Percentiles rank a stretch among this genome's conserved stretches.
Evolutionary conservation across 1,140 invertebrate genomes (phyloP).

Genomic region (Scaptomyza montana): DNA sequence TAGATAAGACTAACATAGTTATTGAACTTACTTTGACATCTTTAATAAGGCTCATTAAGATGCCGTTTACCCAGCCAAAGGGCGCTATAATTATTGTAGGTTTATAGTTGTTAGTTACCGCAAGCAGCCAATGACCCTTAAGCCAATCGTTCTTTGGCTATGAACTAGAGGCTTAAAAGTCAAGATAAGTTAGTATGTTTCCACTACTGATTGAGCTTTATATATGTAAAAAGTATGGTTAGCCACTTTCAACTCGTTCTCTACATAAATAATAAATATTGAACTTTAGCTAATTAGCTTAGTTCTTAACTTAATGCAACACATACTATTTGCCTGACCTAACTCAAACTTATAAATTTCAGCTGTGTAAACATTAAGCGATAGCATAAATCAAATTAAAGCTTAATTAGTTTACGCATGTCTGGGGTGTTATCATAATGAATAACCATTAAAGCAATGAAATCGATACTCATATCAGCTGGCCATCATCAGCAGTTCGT

Average conservation of each 20-base stretch:
- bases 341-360: constrained; percentile 4
- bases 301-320: background rate
- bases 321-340: constrained; percentile 13
- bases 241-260: no score
- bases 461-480: constrained; percentile 38
- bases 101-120: constrained; percentile 32
- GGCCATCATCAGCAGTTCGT: constrained; percentile 14
- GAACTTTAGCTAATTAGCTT: background rate
- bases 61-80: constrained; percentile 74
- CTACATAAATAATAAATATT: no score
- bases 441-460: constrained; percentile 48
- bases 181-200: constrained; percentile 26
- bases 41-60: constrained; percentile 66
- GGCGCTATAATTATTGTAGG: constrained; percentile 62
- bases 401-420: constrained; percentile 37
- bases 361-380: background rate
- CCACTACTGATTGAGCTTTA: background rate
- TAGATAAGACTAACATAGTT: constrained; percentile 31
- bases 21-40: constrained; percentile 78
- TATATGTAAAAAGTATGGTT: no score
- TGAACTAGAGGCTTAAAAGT: constrained; percentile 21
- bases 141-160: constrained; percentile 21
- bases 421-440: constrained; percentile 59
- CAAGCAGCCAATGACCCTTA: constrained; percentile 19
- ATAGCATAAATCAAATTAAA: constrained; percentile 17